Base-by-base conservation (phyloP, 1,140 invertebrate genomes). In the Epicauta chinensis region DNA sequence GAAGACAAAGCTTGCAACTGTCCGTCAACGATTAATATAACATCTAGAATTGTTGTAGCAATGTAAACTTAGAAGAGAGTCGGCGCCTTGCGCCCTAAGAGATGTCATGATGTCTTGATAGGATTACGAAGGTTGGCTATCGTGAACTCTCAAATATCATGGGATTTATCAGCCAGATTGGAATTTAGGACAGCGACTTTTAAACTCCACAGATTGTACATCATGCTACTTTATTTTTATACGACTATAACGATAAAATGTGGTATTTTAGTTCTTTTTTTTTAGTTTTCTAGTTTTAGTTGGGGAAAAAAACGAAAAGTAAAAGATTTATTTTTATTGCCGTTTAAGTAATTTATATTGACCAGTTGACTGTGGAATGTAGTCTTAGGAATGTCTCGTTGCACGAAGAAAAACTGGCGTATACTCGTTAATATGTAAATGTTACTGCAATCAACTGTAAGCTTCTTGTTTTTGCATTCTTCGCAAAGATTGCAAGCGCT, bases 121-220 rank as follows among this genome's bases (percentile, higher is more conserved):
- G 50, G 50, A 51, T 51, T 51, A 51, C 40, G 31, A 49, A 44
- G 50, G 50, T 51, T 31, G 41, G 50, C 50, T 39, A 51, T 51
- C 44, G 50, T 51, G 50, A 51, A 51, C 50, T 51, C 50, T 51
- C 30, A 38, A 44, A 51, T 51, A 51, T 51, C 50, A 36, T 17
- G 50, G 50, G 50, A 51, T 51, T 51, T 51, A 51, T 51, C 50
- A 51, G 50, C 16, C 40, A 51, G 50, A 51, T 51, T 51, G 50
- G 50, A 43, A 51, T 51, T 51, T 51, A 51, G 50, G 50, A 44
- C 40, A 16, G 48, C 48, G 48, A 51, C 48, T 51, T 51, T 51
- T 51, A 51, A 51, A 51, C 48, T 51, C 38, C 48, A 23, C 45
- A 47, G 45, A 47, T 47, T 47, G 48, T 51, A 40, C 48, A 41